phyloP scores from a whole-genome alignment of 2,888 invertebrate species.

The Drosophila ustulata region DNA sequence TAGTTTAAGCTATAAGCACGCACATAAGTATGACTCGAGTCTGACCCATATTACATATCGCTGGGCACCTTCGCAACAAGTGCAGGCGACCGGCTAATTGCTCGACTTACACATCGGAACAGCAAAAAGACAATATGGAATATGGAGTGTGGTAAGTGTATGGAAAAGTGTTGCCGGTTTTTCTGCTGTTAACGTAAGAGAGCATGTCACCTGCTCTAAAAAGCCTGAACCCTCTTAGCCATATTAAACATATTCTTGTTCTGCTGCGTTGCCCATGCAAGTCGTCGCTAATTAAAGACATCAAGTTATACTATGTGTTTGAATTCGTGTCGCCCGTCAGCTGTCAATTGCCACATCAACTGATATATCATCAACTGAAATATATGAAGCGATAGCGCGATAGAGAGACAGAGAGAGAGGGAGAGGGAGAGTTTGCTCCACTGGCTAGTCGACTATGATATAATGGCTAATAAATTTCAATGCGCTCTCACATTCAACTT shows the following conservation, averaged over 20 bases:
- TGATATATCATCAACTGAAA: constrained; percentile 12
- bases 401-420: background rate
- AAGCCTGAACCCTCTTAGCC: constrained; percentile 16
- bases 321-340: constrained; percentile 35
- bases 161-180: constrained; percentile 33
- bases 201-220: constrained; percentile 63
- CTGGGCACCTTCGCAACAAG: constrained; percentile 47
- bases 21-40: constrained; percentile 11
- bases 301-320: constrained; percentile 2
- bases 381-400: background rate
- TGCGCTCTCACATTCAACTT: constrained; percentile 64
- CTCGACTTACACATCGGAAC: constrained; percentile 39
- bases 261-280: constrained; percentile 69
- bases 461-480: constrained; percentile 52
- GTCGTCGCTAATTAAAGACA: constrained; percentile 45
- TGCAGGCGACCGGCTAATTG: constrained; percentile 52
- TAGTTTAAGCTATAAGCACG: constrained; percentile 17
- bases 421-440: background rate
- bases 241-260: constrained; percentile 48
- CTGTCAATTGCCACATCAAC: constrained; percentile 35
- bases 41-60: constrained; percentile 67
- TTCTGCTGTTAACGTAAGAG: constrained; percentile 19
- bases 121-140: constrained; percentile 23
- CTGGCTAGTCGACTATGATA: constrained; percentile 36
- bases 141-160: constrained; percentile 5